Evolutionary conservation across 2,797 vertebrate species (phyloP), one percentile per base, ranked within the genome.

Genomic region (Denticeps clupeoides): DNA sequence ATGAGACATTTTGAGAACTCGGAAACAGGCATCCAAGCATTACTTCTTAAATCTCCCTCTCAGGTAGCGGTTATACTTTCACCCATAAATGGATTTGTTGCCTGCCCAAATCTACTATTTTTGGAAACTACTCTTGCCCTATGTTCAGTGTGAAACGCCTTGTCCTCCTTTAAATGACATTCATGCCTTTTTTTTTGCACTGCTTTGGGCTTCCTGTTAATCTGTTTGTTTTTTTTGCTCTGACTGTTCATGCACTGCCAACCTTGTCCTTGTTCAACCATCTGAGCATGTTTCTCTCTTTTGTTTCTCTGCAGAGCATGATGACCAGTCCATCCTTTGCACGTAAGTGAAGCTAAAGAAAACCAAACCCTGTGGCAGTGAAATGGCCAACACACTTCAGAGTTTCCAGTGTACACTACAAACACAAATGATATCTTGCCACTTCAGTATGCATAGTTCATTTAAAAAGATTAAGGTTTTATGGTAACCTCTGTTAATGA

Each of bases 251-350:
- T 27, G 45, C 56, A 26, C 42, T 35, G 51, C 21, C 38, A 37
- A 16, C n/a, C 23, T 38, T 45, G 40, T 21, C 25, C 37, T 25
- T 51, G 37, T 28, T 22, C 11, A 40, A 19, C 28, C 16, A 44
- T 1, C 40, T 12, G 52, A 56, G 60, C 18, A 12, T 46, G 10
- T 49, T 1, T 46, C 42, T 35, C 47, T 27, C 27, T 5, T 47
- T 33, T 66, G 9, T 11, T 53, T 55, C 83, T 32, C 72, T 23
- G 41, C 83, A 96, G 91, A 94, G 70, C 88, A 90, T 25, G 92
- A 94, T 72, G 91, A 94, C 69, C 92, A 96, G 75, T 92, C 92
- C 45, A 91, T 96, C 65, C 85, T 96, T 32, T 96, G 92, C 91
- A 96, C 92, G 92, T 94, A 79, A 93, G 91, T 89, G 15, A 9